These are phyloP conservation scores for human (Homo sapiens) DNA, from an alignment of 2,113 vertebrate species.

Conservation along the genomic window GRCh38 chr7:86862501-86863000, in stretches of 20 bases:
- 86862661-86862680: neutral
- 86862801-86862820: neutral
- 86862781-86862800: neutral
- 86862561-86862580: neutral
- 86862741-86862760: neutral
- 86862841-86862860: neutral
- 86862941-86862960: neutral
- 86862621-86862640: neutral
- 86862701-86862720: neutral
- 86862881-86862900: neutral
- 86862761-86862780: neutral
- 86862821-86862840: neutral
- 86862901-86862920: neutral
- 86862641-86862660: neutral
- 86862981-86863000: neutral
- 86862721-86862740: neutral
- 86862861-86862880: neutral
- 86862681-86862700: neutral
- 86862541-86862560: neutral
- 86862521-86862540: neutral
- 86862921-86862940: neutral
- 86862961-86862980: neutral
- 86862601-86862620: neutral
- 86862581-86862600: neutral
- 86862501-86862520: neutral